Percentiles rank a stretch among this genome's conserved stretches.
These are phyloP conservation scores for Bombycilla garrulus DNA, from an alignment of 2,113 vertebrate genomes.

Conservation along the genomic window DNA sequence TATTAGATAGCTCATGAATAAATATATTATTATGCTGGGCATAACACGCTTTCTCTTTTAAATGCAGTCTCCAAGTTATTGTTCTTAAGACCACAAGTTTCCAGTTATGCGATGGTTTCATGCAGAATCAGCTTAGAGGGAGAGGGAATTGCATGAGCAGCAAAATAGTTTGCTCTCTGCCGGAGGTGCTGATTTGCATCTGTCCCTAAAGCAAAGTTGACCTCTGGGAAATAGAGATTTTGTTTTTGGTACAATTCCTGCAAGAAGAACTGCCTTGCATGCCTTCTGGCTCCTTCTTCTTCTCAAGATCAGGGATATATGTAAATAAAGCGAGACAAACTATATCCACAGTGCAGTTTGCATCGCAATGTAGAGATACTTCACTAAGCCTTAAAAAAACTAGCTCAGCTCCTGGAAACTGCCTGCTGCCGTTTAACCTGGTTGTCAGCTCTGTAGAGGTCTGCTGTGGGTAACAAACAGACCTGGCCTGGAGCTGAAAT, in stretches of 20 bases:
- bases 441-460: neutral
- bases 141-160: constrained; percentile 4
- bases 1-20: constrained; percentile 65
- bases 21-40: neutral
- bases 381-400: neutral
- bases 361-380: neutral
- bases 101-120: neutral
- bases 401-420: neutral
- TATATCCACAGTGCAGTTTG: neutral
- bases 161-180: constrained; percentile 12
- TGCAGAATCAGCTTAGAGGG: constrained; percentile 20
- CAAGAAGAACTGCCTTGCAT: neutral
- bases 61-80: constrained; percentile 11
- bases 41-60: neutral
- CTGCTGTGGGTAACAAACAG: neutral
- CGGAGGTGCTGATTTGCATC: neutral
- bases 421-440: neutral
- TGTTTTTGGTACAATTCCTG: neutral
- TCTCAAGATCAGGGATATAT: neutral
- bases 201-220: neutral
- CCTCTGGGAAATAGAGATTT: constrained; percentile 17
- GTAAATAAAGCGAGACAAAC: neutral
- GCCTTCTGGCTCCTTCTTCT: neutral
- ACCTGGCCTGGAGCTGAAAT: neutral
- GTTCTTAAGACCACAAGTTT: neutral